These are phyloP conservation scores for Geopemphigus sp. DNA, from an alignment of 1,140 invertebrate genomes.

Conservation along the genomic window DNA sequence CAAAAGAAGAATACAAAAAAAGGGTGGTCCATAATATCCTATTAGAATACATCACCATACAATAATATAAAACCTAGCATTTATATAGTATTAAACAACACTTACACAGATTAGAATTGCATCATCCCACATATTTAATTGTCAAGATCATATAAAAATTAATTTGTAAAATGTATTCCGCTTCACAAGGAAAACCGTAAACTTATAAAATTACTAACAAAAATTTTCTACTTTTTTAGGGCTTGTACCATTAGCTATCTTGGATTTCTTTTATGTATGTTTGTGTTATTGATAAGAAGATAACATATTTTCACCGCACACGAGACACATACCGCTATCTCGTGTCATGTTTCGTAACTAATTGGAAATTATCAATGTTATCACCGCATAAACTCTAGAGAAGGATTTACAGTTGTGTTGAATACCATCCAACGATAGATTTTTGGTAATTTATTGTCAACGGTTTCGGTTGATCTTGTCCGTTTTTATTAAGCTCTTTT, in stretches of 20 bases:
- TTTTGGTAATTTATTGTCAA: no score
- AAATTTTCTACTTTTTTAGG: constrained; percentile 33
- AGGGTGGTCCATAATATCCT: neutral
- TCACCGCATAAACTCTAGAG: neutral
- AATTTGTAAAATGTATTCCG: neutral
- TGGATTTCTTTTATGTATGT: constrained; percentile 26
- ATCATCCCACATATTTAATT: constrained; percentile 19
- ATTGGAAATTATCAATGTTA: neutral
- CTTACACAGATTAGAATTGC: neutral
- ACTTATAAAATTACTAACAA: constrained; percentile 9
- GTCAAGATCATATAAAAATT: constrained; percentile 4
- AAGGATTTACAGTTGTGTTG: no score
- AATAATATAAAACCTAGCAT: neutral
- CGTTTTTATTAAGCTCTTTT: neutral
- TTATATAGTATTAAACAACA: neutral
- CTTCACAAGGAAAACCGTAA: neutral
- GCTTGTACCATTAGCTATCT: constrained; percentile 32
- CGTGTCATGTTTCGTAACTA: neutral
- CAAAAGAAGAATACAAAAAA: neutral
- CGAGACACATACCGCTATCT: neutral
- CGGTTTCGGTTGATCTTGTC: neutral
- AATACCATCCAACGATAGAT: no score
- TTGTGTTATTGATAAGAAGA: constrained; percentile 43
- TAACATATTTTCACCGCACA: constrained; percentile 32
- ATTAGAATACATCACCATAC: neutral